Evolutionary conservation across 2,797 vertebrate species (phyloP), one percentile per base, ranked within the genome.

Genomic region (Pteronotus mesoamericanus): DNA sequence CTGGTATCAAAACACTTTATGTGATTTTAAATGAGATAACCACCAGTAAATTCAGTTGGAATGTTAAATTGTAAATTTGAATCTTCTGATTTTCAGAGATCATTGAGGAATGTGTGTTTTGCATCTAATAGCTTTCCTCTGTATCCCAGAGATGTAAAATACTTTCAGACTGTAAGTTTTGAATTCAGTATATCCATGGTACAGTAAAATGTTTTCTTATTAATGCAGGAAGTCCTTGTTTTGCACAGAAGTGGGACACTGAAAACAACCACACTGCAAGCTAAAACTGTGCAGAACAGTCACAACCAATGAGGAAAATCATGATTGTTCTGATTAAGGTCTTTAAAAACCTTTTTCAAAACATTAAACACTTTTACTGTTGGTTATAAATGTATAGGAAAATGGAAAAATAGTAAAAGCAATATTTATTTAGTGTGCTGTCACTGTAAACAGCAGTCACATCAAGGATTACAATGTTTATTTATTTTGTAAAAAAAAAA

Each of bases 61-160:
- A n/a, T 72, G 39, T 19, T 77, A 66, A 22, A n/a, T 75, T 46
- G 83, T 78, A 32, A 71, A 21, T 79, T 92, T 86, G 32, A 79
- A 74, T 82, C 29, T 82, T 92, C 78, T 84, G 39, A 89, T 89
- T 92, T 89, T 96, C 74, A 83, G 61, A 93, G 19, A 89, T 74
- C n/a, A 68, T 68, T 92, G 19, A 94, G 44, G 44, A 79, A 39
- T 69, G 10, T 90, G 3, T 87, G 51, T 66, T 92, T 92, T 83
- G 11, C 3, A 66, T 26, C 24, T 78, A 86, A 15, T 55, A 55
- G 26, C 26, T 96, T 55, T 55, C 84, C 29, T 94, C 48, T 57
- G 4, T 79, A 90, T 87, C 32, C 6, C 51, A 87, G 66, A 86
- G n/a, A 21, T 79, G 2, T 42, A 72, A 89, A 79, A 83, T 89